phyloP scores from a whole-genome alignment of 2,113 vertebrate species.

The Scophthalmus maximus region DNA sequence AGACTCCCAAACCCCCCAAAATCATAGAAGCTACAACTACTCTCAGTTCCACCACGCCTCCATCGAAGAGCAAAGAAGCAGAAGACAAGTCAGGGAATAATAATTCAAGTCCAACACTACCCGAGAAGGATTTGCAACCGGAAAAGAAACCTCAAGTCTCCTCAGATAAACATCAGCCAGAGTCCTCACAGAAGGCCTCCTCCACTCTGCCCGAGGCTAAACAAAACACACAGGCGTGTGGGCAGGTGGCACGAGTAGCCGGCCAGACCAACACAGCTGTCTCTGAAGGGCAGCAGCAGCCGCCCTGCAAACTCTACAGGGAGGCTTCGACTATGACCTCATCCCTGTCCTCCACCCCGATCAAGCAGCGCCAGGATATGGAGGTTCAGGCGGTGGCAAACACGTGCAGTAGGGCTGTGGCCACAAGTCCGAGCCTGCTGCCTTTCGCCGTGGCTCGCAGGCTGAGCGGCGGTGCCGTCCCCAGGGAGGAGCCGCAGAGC shows the following conservation, averaged over 20 bases:
- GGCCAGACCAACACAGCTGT: conserved; percentile 42
- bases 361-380: conserved; percentile 83
- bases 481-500: conserved; percentile 79
- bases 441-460: conserved; percentile 72
- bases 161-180: conserved; percentile 60
- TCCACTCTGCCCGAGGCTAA: conserved; percentile 48
- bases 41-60: conserved; percentile 15
- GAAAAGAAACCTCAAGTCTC: conserved; percentile 38
- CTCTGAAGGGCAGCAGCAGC: conserved; percentile 79
- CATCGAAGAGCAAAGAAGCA: conserved; percentile 23
- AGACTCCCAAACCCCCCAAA: conserved; percentile 25
- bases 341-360: conserved; percentile 51
- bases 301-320: conserved; percentile 67
- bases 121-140: conserved; percentile 48
- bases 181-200: conserved; percentile 36
- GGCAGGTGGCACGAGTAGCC: conserved; percentile 62
- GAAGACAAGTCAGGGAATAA: conserved; percentile 13
- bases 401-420: conserved; percentile 86
- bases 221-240: conserved; percentile 50
- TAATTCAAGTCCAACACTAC: conserved; percentile 38
- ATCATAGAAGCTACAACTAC: conserved; percentile 21
- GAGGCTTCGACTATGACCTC: conserved; percentile 90
- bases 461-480: conserved; percentile 32
- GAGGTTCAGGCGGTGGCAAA: conserved; percentile 92
- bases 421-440: conserved; percentile 93